Evolutionary conservation across 92 coral and sea anemone genomes (phyloP).

Genomic region (Bergia puertoricense): DNA sequence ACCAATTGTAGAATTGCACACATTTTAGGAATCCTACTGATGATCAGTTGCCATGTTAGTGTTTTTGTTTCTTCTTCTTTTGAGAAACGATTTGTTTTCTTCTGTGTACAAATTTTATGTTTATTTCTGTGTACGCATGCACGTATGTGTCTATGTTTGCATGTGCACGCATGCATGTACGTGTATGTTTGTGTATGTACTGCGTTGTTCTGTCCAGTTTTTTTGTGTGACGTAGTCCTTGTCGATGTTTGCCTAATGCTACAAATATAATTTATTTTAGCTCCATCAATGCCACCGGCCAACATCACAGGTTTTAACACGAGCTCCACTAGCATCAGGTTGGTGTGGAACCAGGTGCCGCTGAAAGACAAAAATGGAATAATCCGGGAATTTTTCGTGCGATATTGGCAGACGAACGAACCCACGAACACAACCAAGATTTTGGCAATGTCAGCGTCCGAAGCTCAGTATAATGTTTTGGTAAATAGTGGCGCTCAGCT

Average conservation of each 20-base stretch:
- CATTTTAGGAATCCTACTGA: too few relatives aligned
- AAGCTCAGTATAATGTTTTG: neutral
- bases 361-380: constrained; percentile 52
- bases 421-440: constrained; percentile 9
- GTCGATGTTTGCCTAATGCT: neutral
- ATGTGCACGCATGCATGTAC: too few relatives aligned
- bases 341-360: constrained; percentile 66
- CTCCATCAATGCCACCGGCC: constrained; percentile 52
- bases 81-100: too few relatives aligned
- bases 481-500: neutral
- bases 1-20: too few relatives aligned
- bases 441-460: neutral
- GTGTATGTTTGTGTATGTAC: too few relatives aligned
- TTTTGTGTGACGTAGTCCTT: neutral
- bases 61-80: too few relatives aligned
- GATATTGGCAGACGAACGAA: constrained; percentile 50
- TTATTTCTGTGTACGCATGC: too few relatives aligned
- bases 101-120: too few relatives aligned
- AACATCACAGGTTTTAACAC: constrained; percentile 59
- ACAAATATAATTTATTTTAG: constrained; percentile 6
- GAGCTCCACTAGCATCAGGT: constrained; percentile 59
- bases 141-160: too few relatives aligned
- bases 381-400: constrained; percentile 49
- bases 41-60: too few relatives aligned
- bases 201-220: too few relatives aligned